Base-by-base conservation (phyloP, 2,113 vertebrate species). In the Pycnonotus jocosus region DNA sequence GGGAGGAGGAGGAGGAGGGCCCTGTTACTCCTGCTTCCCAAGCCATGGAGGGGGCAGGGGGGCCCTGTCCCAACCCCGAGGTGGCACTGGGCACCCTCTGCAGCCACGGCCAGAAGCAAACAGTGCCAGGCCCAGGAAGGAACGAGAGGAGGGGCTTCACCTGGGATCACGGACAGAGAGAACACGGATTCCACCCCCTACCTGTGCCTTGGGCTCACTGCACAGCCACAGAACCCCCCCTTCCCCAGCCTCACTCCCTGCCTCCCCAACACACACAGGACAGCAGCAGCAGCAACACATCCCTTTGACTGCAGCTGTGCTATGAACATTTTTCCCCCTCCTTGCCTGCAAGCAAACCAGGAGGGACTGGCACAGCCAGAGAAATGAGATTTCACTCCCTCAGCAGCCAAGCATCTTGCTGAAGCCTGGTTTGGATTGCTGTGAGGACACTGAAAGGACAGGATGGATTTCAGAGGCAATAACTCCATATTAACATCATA, bases 401-500 rank as follows among this genome's bases (percentile, higher is more conserved):
- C 64, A 31, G 51, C 81, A 86, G 93, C 68, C 90, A 77, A 83
- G 42, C 51, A 42, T 28, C 68, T 35, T 4, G 2, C 81, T 47
- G 74, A 69, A 91, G 68, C 22, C 68, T 77, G 40, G 12, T 22
- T 42, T 70, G 25, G 47, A 53, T n/a, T 33, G n/a, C 51, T 82
- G 71, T 4, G 45, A 69, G 83, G 54, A 86, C 74, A 50, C 42
- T n/a, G 68, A 77, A 86, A 90, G 70, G 47, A 72, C 64, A 50
- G 48, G 40, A 85, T 74, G 40, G 31, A 86, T 88, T 86, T 68
- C 90, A 81, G 85, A 66, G 6, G 72, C 68, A 78, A 24, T 62
- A 85, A 72, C 24, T 94, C 69, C 61, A 42, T 71, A 92, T 90
- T 62, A 93, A 60, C 76, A 83, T 12, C 7, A 6, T 78, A 90